Percentiles rank a stretch among this genome's conserved stretches.
Evolutionary conservation across 2,797 vertebrate genomes (phyloP).

Genomic region (Enteromius anoplus): DNA sequence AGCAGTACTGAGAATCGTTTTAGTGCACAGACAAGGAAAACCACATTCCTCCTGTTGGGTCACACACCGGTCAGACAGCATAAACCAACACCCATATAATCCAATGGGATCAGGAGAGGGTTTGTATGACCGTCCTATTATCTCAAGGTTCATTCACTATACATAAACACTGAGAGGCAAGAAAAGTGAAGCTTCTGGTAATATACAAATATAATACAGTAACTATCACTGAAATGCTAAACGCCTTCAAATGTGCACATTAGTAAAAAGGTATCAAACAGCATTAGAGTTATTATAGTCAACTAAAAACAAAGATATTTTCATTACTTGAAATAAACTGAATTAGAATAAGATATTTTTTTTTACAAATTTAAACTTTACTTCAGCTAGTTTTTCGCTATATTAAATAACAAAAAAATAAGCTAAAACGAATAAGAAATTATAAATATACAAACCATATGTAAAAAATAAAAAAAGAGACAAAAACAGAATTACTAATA

Average conservation of each 20-base stretch:
- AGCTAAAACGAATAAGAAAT: no score
- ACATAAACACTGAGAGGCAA: background rate
- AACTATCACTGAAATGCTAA: background rate
- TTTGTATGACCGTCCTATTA: background rate
- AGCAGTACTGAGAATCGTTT: background rate
- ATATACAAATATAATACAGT: background rate
- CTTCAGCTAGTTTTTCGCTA: background rate
- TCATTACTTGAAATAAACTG: no score
- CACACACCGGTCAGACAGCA: background rate
- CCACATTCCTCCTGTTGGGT: background rate
- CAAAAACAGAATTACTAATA: background rate
- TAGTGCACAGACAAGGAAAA: background rate
- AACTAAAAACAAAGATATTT: background rate
- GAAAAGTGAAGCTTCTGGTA: background rate
- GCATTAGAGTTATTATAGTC: background rate
- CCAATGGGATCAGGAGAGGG: background rate
- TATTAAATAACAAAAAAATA: no score
- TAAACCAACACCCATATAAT: background rate
- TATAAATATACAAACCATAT: background rate
- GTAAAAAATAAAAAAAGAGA: no score
- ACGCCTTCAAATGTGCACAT: background rate
- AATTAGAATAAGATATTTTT: no score
- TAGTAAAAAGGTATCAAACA: background rate
- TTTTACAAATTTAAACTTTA: background rate
- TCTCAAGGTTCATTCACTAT: background rate